phyloP scores from a whole-genome alignment of 2,113 vertebrate genomes.

The Pelmatolapia mariae region DNA sequence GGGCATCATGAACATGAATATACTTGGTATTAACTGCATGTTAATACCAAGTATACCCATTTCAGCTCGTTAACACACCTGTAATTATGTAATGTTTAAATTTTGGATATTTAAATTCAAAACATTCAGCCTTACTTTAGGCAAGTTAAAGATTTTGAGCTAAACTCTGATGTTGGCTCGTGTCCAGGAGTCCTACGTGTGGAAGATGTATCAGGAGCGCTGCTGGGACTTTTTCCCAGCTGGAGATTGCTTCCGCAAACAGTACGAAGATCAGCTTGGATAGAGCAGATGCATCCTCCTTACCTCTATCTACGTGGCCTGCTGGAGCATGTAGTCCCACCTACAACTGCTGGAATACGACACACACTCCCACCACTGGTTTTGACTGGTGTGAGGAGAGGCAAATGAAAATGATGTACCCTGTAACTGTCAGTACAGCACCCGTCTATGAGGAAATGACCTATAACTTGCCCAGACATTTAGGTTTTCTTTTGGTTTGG shows the following conservation, averaged over 20 bases:
- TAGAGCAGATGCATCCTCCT: slow-evolving; percentile 53
- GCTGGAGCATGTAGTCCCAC: neutral
- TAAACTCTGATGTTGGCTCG: neutral
- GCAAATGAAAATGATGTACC: slow-evolving; percentile 19
- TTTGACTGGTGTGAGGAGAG: slow-evolving; percentile 2
- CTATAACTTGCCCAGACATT: slow-evolving; percentile 27
- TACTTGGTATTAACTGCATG: neutral
- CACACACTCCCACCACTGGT: neutral
- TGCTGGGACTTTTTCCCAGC: slow-evolving; percentile 99
- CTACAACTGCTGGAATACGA: slow-evolving; percentile 12
- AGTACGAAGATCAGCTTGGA: slow-evolving; percentile 95
- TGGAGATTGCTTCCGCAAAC: slow-evolving; percentile 98
- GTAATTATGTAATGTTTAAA: neutral
- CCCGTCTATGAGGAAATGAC: slow-evolving; percentile 27
- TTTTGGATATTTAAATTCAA: neutral
- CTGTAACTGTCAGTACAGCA: slow-evolving; percentile 30
- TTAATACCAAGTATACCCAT: neutral
- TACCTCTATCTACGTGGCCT: neutral
- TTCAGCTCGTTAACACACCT: neutral
- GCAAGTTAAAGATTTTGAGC: neutral
- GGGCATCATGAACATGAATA: neutral
- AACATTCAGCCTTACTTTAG: neutral
- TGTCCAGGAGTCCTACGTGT: slow-evolving; percentile 93
- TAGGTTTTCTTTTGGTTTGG: slow-evolving; percentile 20
- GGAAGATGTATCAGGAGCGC: slow-evolving; percentile 99